Base-by-base conservation (phyloP, 2,113 vertebrate genomes). In the Anoplopoma fimbria region DNA sequence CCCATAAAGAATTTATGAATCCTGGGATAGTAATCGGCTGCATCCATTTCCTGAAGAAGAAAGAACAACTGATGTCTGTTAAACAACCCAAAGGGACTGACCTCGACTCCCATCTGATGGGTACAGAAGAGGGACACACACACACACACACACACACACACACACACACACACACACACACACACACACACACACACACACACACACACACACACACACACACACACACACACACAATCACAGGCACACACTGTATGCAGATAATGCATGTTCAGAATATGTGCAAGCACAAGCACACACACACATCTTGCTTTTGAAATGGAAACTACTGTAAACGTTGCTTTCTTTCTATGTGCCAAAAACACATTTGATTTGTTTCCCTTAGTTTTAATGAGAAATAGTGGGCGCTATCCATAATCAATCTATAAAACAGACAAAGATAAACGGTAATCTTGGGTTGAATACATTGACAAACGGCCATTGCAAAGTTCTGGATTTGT, bases 1-100 rank as follows among this genome's bases (percentile, higher is more conserved):
- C 95, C 92, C 95, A 94, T 95, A 94, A 97, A 96, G 95, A 96
- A 97, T 95, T 95, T 96, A 96, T 96, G 96, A 96, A 96, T 96
- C 95, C 89, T 94, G 34, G 92, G 94, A 96, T 97, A 95, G 95
- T 96, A 96, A 97, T 96, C 96, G 92, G 95, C 95, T 96, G 95
- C 94, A 95, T 96, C 96, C 93, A 91, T 94, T 96, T 97, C 96
- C 95, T 94, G 95, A 90, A 93, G 93, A 91, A 95, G 94, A 96
- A 96, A 95, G 90, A 95, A 94, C 95, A 94, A 95, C 94, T 94
- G 96, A 96, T 92, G 96, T 97, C 95, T 95, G 94, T 94, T 96
- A 96, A 97, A 97, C 91, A 94, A 96, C 96, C 95, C 94, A 87
- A 72, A 96, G 96, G 96, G 96, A 95, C 94, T 94, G 96, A 95